These are phyloP conservation scores for Apotomis capreana DNA, from an alignment of 2,888 invertebrate genomes.

Conservation along the genomic window DNA sequence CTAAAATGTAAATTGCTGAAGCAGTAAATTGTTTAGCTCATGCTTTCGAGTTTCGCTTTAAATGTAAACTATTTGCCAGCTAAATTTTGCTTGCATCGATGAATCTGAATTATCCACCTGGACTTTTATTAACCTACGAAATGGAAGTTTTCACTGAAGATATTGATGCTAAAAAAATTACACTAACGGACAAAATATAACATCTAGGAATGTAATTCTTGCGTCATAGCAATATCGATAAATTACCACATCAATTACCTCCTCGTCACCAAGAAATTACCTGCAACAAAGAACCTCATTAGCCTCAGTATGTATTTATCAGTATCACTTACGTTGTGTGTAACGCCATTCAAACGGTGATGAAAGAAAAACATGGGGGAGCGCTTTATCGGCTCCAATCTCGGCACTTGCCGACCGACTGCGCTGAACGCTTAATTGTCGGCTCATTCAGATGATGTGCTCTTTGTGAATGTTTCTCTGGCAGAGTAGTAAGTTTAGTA, in stretches of 20 bases:
- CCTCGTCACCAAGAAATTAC: conserved; percentile 23
- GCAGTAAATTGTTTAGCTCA: conserved; percentile 22
- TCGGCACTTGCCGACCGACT: conserved; percentile 79
- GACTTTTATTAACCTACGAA: conserved; percentile 21
- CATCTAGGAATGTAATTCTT: no score
- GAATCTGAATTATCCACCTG: conserved; percentile 26
- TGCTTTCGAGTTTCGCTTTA: conserved; percentile 20
- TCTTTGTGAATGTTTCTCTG: background rate
- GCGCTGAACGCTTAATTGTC: conserved; percentile 73
- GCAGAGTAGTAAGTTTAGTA: conserved; percentile 1
- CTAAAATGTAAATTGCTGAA: conserved; percentile 31
- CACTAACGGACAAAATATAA: no score
- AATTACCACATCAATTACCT: background rate
- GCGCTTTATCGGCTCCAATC: conserved; percentile 83
- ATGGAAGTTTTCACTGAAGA: background rate
- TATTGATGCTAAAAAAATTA: background rate
- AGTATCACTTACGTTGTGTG: conserved; percentile 50
- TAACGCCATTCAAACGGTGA: conserved; percentile 76
- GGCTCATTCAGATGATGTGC: conserved; percentile 75
- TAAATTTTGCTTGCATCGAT: conserved; percentile 20
- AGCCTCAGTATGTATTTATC: conserved; percentile 28
- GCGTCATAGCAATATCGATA: background rate
- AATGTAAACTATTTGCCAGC: conserved; percentile 15
- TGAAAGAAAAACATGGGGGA: conserved; percentile 81
- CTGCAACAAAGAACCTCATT: conserved; percentile 42